Conservation (phyloP, 2,113 vertebrate species). For the Cricetomys ansorgei region DNA sequence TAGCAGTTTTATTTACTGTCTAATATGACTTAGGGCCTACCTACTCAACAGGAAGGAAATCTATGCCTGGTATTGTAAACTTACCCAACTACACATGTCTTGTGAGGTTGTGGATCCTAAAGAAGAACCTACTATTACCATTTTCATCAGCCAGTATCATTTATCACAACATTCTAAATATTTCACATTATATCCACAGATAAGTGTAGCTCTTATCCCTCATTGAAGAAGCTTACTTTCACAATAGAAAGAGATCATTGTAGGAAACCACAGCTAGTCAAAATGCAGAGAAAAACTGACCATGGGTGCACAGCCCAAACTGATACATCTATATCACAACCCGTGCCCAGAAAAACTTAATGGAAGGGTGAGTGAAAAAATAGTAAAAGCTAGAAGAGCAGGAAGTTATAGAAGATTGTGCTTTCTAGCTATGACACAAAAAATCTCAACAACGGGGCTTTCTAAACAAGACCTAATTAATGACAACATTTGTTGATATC, state of each 20-base stretch:
- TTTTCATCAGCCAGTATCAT: not conserved
- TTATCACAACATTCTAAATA: not conserved
- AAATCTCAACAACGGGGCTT: not conserved
- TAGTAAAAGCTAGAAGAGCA: not conserved
- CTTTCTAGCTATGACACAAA: not conserved
- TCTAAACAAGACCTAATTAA: not conserved
- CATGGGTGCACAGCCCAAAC: not conserved
- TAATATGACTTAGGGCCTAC: not conserved
- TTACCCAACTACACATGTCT: not conserved
- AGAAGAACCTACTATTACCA: not conserved
- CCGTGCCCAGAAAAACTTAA: not conserved
- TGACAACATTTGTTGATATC: no score
- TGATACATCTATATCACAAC: not conserved
- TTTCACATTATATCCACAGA: not conserved
- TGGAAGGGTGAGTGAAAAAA: not conserved
- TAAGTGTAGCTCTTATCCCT: not conserved
- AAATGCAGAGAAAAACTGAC: not conserved
- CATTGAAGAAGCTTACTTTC: not conserved
- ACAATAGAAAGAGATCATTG: not conserved
- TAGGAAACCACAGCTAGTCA: not conserved
- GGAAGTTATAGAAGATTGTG: not conserved
- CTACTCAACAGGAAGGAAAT: not conserved
- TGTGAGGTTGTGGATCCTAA: not conserved
- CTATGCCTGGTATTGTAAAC: not conserved
- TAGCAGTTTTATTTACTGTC: not conserved